phyloP scores from a whole-genome alignment of 2,888 invertebrate species.

The Reticulitermes lucifugus region DNA sequence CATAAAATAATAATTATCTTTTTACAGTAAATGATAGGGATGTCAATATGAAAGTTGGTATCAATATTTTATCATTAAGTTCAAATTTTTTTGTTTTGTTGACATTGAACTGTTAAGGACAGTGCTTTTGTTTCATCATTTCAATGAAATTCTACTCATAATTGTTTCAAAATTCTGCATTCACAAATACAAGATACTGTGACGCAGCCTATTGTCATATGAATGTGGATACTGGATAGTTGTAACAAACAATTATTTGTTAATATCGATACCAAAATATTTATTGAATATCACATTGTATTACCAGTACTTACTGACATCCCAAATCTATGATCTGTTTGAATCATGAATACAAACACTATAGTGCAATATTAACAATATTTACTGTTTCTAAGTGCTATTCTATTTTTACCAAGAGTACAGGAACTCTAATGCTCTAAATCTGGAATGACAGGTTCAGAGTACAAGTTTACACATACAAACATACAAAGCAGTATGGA shows the following conservation, averaged over 20 bases:
- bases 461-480: not conserved
- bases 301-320: not conserved
- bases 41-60: not conserved
- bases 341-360: not conserved
- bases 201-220: no score
- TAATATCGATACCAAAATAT: not conserved
- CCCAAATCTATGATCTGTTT: not conserved
- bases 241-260: not conserved
- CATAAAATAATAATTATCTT: not conserved
- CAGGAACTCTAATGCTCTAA: conserved; percentile 1
- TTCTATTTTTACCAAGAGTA: not conserved
- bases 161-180: not conserved
- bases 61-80: not conserved
- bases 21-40: not conserved
- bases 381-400: not conserved
- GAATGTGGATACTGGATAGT: no score
- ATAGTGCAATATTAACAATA: not conserved
- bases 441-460: conserved; percentile 8
- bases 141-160: not conserved
- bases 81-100: not conserved
- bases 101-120: not conserved
- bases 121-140: not conserved
- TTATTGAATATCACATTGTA: not conserved
- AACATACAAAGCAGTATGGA: conserved; percentile 18
- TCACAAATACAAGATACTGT: not conserved